Conservation (phyloP, 1,140 invertebrate species). For the Ceratina calcarata region DNA sequence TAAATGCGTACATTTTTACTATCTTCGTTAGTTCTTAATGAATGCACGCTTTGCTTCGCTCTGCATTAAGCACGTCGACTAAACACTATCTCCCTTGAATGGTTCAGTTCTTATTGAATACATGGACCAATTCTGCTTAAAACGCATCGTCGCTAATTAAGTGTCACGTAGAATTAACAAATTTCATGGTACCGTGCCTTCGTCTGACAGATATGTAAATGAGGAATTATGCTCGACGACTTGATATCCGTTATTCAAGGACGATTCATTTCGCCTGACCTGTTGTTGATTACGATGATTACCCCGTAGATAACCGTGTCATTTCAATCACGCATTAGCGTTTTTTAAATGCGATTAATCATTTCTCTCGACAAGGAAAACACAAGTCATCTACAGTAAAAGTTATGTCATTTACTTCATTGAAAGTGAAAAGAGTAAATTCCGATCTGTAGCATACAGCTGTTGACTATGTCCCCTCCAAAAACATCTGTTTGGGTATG, state of each 20-base stretch:
- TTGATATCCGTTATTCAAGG: conserved; percentile 13
- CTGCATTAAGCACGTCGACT: too few species aligned
- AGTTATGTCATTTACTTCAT: neutral
- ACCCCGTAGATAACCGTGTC: neutral
- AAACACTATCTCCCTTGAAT: too few species aligned
- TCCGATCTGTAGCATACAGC: neutral
- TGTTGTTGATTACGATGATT: conserved; percentile 22
- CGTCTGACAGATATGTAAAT: neutral
- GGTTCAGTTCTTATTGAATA: too few species aligned
- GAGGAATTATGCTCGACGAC: neutral
- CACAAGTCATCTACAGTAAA: neutral
- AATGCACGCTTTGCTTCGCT: too few species aligned
- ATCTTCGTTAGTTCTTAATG: too few species aligned
- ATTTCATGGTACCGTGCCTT: neutral
- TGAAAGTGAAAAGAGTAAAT: neutral
- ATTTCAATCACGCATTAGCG: neutral
- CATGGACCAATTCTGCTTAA: neutral
- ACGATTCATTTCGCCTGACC: neutral
- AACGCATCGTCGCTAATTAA: neutral
- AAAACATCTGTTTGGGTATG: conserved; percentile 6
- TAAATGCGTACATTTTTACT: too few species aligned
- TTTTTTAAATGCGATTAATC: neutral
- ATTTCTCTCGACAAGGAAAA: too few species aligned
- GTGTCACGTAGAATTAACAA: neutral
- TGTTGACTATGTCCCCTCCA: neutral